Evolutionary conservation across 2,888 invertebrate species (phyloP).

Genomic region (Macrosoma leucophasiata): DNA sequence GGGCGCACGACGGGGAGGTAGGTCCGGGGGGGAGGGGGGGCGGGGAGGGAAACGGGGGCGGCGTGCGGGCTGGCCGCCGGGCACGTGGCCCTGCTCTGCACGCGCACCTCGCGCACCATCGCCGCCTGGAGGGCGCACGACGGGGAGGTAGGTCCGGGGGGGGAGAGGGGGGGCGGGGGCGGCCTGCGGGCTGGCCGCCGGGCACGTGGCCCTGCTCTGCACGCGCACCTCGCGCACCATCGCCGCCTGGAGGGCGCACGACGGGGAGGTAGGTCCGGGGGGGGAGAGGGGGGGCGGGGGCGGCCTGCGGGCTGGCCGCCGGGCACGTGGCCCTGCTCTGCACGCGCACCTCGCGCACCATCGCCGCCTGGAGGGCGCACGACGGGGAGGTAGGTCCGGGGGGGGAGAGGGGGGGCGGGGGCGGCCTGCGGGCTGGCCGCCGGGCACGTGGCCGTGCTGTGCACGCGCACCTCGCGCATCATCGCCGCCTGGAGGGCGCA

Average conservation of each 20-base stretch:
- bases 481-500: background rate
- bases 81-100: constrained; percentile 83
- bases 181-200: constrained; percentile 93
- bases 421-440: too few relatives aligned
- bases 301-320: constrained; percentile 92
- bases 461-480: too few relatives aligned
- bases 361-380: constrained; percentile 91
- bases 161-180: constrained; percentile 88
- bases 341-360: constrained; percentile 87
- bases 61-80: background rate
- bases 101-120: constrained; percentile 88
- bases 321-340: constrained; percentile 91
- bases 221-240: constrained; percentile 88
- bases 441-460: too few relatives aligned
- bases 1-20: constrained; percentile 94
- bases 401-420: too few relatives aligned
- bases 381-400: constrained; percentile 84
- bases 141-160: constrained; percentile 79
- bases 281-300: constrained; percentile 85
- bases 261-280: constrained; percentile 82
- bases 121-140: constrained; percentile 93
- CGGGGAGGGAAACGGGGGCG: background rate
- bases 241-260: constrained; percentile 91
- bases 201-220: constrained; percentile 89
- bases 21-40: background rate